Conservation (phyloP, 2,888 invertebrate genomes). For the Cephus pulcher region DNA sequence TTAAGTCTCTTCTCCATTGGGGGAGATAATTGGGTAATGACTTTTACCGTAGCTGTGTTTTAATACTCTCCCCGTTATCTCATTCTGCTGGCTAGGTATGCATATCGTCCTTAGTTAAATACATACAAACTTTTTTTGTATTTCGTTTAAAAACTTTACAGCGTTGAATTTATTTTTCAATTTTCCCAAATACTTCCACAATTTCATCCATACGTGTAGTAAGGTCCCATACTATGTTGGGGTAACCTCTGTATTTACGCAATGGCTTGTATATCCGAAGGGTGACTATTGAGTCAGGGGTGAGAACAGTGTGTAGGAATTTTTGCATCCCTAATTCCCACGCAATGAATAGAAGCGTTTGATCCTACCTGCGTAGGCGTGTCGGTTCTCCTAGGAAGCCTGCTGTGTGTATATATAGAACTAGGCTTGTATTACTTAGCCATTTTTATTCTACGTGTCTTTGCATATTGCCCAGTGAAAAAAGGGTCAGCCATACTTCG, state of each 20-base stretch:
- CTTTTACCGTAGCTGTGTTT: conserved; percentile 7
- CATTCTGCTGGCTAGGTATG: not conserved
- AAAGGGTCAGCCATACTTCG: not conserved
- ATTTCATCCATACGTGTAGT: not conserved
- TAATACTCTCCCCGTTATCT: not conserved
- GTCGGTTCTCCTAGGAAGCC: not conserved
- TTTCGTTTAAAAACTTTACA: not conserved
- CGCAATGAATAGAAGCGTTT: conserved; percentile 7
- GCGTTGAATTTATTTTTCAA: not conserved
- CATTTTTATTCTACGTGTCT: not conserved
- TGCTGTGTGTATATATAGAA: not conserved
- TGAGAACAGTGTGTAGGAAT: conserved; percentile 3
- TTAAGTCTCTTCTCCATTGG: conserved; percentile 19
- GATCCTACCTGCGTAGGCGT: not conserved
- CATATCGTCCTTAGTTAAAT: not conserved
- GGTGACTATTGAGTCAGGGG: not conserved
- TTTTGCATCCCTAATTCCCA: conserved; percentile 13
- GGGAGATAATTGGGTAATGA: conserved; percentile 40
- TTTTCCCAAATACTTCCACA: not conserved
- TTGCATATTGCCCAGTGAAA: not conserved
- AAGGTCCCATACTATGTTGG: not conserved
- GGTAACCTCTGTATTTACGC: not conserved
- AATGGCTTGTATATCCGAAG: not conserved
- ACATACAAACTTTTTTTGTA: not conserved
- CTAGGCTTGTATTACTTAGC: not conserved